phyloP scores from a whole-genome alignment of 2,113 vertebrate genomes.

The Nycticryphes semicollaris region DNA sequence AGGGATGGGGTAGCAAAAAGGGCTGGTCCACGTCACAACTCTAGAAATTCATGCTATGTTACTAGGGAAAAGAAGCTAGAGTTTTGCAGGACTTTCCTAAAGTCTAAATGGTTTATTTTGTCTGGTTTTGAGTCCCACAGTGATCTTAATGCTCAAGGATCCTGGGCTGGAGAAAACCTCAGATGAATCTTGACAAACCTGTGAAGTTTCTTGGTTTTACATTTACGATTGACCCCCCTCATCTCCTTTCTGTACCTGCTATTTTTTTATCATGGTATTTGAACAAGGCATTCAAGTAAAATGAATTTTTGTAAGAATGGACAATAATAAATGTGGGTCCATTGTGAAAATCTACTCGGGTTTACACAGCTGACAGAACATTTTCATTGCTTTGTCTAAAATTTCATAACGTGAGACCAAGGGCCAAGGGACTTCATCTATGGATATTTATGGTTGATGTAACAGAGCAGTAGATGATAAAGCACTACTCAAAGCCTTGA shows the following conservation, averaged over 20 bases:
- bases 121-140: background rate
- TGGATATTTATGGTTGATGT: background rate
- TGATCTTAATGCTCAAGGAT: background rate
- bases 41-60: background rate
- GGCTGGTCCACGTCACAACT: background rate
- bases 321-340: background rate
- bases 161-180: background rate
- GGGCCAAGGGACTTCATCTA: background rate
- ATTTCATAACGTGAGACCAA: background rate
- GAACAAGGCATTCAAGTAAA: background rate
- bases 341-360: background rate
- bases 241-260: background rate
- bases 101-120: background rate
- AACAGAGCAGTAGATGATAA: background rate
- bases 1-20: background rate
- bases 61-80: background rate
- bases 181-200: background rate
- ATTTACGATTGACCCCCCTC: rapidly evolving
- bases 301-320: background rate
- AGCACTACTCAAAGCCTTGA: background rate
- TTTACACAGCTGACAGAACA: background rate
- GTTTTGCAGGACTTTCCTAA: background rate
- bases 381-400: background rate
- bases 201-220: background rate
- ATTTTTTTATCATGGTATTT: background rate